Conservation (phyloP, 2,113 vertebrate species). For the Willisornis vidua region DNA sequence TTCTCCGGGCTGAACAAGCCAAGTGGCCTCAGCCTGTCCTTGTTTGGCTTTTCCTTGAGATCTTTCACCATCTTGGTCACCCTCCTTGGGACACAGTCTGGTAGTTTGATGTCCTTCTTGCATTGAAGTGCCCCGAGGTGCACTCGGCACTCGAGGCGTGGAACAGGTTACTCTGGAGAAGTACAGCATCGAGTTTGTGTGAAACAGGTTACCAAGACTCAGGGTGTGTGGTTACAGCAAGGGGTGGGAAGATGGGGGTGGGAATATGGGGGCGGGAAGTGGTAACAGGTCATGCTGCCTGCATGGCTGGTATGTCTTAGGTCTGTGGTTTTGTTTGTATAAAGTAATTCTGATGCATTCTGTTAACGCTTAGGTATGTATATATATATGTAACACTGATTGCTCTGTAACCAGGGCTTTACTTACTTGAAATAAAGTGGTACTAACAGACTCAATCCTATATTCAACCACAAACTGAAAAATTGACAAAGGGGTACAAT, state of each 20-base stretch:
- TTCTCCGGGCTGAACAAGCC: not conserved
- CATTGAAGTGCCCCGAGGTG: not conserved
- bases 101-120: not conserved
- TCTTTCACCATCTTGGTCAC: not conserved
- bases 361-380: not conserved
- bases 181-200: not conserved
- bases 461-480: not conserved
- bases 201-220: not conserved
- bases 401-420: not conserved
- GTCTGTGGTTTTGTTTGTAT: not conserved
- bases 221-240: not conserved
- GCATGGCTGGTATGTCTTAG: not conserved
- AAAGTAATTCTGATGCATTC: not conserved
- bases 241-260: not conserved
- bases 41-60: not conserved
- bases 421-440: not conserved
- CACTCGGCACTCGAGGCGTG: not conserved
- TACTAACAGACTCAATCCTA: not conserved
- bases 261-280: not conserved
- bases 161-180: not conserved
- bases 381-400: not conserved
- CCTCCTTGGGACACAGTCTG: not conserved
- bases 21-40: not conserved
- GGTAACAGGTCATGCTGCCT: not conserved
- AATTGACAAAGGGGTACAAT: not conserved